Conservation (phyloP, 2,888 invertebrate genomes). For the Megaustenia siamemsis region DNA sequence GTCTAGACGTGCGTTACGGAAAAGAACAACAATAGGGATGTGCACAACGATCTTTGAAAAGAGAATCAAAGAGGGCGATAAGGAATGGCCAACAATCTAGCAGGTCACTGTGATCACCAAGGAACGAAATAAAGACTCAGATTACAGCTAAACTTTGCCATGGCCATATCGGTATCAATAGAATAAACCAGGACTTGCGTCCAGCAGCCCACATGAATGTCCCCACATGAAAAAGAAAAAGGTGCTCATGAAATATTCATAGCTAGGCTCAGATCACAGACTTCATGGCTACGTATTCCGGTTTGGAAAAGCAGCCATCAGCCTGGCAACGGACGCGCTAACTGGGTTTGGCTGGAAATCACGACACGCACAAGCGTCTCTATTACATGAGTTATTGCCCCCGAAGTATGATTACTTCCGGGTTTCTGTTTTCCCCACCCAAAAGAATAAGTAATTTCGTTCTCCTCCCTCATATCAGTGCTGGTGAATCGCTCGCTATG, state of each 20-base stretch:
- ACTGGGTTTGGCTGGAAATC: not conserved
- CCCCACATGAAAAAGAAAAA: not conserved
- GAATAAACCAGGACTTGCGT: not conserved
- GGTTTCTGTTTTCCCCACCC: not conserved
- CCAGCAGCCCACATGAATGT: not conserved
- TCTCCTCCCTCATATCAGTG: no score
- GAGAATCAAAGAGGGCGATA: no score
- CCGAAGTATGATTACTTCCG: constrained; percentile 13
- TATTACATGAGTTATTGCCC: constrained; percentile 18
- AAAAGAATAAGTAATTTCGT: no score
- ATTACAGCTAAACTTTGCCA: no score
- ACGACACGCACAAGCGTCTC: not conserved
- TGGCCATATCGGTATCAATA: no score
- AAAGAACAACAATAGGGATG: no score
- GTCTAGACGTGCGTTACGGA: no score
- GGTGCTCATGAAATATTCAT: constrained; percentile 34
- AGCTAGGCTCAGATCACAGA: not conserved
- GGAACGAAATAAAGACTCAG: no score
- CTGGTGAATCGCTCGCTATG: no score
- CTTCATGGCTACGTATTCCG: not conserved
- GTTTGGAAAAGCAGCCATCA: not conserved
- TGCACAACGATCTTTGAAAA: no score
- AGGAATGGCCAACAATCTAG: no score
- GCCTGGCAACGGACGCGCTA: not conserved
- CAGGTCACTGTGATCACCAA: no score